phyloP scores from a whole-genome alignment of 2,888 invertebrate species.

The Callimorpha dominula region DNA sequence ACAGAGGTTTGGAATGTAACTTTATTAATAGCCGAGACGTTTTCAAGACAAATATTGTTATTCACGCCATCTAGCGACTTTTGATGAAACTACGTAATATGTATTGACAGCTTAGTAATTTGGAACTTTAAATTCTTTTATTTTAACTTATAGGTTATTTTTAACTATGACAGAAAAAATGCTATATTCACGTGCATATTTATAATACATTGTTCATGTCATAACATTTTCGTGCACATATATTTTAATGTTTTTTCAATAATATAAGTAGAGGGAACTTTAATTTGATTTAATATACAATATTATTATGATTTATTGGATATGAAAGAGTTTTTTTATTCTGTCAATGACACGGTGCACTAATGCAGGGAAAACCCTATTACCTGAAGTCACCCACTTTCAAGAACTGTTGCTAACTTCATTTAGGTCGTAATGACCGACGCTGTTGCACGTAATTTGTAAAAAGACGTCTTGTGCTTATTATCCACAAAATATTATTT shows the following conservation, averaged over 20 bases:
- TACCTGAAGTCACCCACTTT: slow-evolving; percentile 18
- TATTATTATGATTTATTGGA: not conserved
- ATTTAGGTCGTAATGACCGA: slow-evolving; percentile 27
- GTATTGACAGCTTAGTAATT: not conserved
- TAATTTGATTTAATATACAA: not conserved
- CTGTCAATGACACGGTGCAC: slow-evolving; percentile 14
- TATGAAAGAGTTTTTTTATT: not conserved
- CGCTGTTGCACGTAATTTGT: slow-evolving; percentile 32
- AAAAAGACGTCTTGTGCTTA: slow-evolving; percentile 6
- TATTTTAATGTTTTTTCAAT: no score
- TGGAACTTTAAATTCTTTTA: no score
- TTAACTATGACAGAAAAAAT: no score
- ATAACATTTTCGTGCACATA: no score
- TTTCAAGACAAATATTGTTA: not conserved
- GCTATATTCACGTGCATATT: no score
- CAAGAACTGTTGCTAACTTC: slow-evolving; percentile 34
- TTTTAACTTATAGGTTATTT: no score
- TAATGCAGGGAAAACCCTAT: slow-evolving; percentile 34
- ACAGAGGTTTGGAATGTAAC: slow-evolving; percentile 3
- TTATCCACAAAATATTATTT: slow-evolving; percentile 6
- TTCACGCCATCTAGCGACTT: slow-evolving; percentile 34
- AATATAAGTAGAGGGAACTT: not conserved
- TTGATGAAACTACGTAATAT: not conserved
- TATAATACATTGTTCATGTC: no score
- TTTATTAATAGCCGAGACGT: no score